Conservation (phyloP, 1,140 invertebrate genomes). For the Halictus rubicundus region DNA sequence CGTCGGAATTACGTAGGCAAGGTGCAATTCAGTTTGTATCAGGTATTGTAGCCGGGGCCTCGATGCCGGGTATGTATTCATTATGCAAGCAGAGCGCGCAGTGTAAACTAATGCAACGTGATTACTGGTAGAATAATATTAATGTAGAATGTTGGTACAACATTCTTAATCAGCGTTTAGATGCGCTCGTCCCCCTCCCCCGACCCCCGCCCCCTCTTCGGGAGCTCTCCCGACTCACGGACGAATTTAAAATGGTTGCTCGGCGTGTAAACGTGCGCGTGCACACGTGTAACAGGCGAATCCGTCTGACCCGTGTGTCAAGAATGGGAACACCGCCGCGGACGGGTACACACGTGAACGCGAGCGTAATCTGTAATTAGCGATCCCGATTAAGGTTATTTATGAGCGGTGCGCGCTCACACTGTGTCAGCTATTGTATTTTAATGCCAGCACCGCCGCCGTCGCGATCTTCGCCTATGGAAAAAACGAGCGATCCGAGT, state of each 20-base stretch:
- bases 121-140: not conserved
- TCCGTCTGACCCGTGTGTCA: constrained; percentile 66
- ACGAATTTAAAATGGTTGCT: not conserved
- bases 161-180: not conserved
- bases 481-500: constrained; percentile 51
- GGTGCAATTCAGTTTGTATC: no score
- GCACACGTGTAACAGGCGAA: constrained; percentile 46
- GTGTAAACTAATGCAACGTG: constrained; percentile 1
- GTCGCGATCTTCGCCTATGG: constrained; percentile 62
- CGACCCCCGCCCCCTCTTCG: no score
- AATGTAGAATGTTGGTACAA: constrained; percentile 54
- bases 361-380: constrained; percentile 79
- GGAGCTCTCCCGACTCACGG: no score
- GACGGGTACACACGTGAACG: constrained; percentile 65
- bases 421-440: constrained; percentile 80
- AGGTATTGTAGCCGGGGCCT: no score
- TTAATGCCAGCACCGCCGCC: constrained; percentile 70
- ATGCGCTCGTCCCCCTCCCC: not conserved
- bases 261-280: not conserved
- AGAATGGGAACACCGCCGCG: constrained; percentile 74
- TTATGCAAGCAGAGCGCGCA: not conserved
- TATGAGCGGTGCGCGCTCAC: constrained; percentile 75
- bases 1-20: no score
- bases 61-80: not conserved
- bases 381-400: constrained; percentile 80